Percentiles rank a stretch among this genome's conserved stretches.
Conservation (phyloP, 1,140 invertebrate genomes). For the Helicorthomorpha holstii region DNA sequence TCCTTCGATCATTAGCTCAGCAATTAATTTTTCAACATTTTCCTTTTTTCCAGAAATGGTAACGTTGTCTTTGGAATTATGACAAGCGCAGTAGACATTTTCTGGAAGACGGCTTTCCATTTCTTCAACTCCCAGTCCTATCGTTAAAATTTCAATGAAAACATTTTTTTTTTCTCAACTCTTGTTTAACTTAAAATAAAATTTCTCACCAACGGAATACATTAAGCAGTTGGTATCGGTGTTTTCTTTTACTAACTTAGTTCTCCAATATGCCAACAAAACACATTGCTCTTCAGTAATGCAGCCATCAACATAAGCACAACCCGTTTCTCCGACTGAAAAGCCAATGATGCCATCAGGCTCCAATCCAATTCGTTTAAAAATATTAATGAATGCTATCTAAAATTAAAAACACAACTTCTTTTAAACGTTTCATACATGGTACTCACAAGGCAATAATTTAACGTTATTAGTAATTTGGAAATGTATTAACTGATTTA, state of each 20-base stretch:
- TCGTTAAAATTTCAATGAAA: background rate
- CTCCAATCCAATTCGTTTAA: slow-evolving; percentile 54
- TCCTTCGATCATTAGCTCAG: slow-evolving; percentile 51
- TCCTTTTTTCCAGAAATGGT: slow-evolving; percentile 75
- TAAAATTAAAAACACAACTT: slow-evolving; percentile 20
- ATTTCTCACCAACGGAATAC: slow-evolving; percentile 49
- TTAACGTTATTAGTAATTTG: too few relatives aligned
- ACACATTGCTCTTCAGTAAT: slow-evolving; percentile 85
- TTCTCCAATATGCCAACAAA: slow-evolving; percentile 79
- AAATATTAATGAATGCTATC: slow-evolving; percentile 72
- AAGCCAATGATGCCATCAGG: slow-evolving; percentile 92
- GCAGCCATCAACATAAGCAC: slow-evolving; percentile 90
- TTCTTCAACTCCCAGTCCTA: slow-evolving; percentile 76
- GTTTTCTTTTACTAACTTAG: slow-evolving; percentile 63
- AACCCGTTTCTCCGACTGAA: slow-evolving; percentile 85
- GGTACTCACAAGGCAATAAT: too few relatives aligned
- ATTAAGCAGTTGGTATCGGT: slow-evolving; percentile 53
- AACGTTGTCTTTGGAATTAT: slow-evolving; percentile 80
- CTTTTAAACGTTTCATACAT: background rate
- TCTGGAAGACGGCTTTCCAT: slow-evolving; percentile 49
- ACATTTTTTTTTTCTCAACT: background rate
- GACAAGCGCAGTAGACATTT: slow-evolving; percentile 71
- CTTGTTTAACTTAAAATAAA: background rate
- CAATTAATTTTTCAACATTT: slow-evolving; percentile 50
- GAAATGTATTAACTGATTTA: too few relatives aligned